Evolutionary conservation across 1,140 invertebrate species (phyloP), one percentile per base, ranked within the genome.

Genomic region (Triops longicaudatus): DNA sequence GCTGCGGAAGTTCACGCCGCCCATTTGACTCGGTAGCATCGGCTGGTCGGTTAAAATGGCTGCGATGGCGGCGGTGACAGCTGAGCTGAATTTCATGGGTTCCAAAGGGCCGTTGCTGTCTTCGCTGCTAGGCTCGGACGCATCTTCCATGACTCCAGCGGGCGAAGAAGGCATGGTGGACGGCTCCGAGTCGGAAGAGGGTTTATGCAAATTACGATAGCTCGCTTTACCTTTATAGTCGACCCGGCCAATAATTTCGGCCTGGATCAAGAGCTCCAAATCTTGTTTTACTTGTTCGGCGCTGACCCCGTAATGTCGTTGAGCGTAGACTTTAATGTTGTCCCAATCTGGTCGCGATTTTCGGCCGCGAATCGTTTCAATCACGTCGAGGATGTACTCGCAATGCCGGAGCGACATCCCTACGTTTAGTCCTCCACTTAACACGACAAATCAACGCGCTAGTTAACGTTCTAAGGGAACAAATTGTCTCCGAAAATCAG

Each of bases 221-320:
- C 91, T 93, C 73, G 90, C 91, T 84, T 89, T 92, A 79, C 92
- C 92, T 84, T 95, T 94, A 84, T 94, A 94, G 81, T 93, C 91
- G 6, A 94, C 93, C 87, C 92, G 92, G 76, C 92, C 88, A 14
- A 95, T 90, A 79, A 90, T 88, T 82, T 91, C 90, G 71, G 88
- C 88, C 80, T 92, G 91, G 3, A 94, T 89, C 79, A 93, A 87
- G 82, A 88, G 87, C 82, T 92, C 89, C 1, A 95, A 84, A 83
- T 92, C 90, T 31, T 88, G 86, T 81, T 90, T 90, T 11, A 91
- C 92, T 75, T 92, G 91, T 73, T 87, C 85, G 9, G 88, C 88
- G 81, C 88, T 86, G n/a, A 93, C 74, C 79, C 90, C 89, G 82
- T 90, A 91, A 82, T 90, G 89, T 78, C 91, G 87, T 79, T 91